Evolutionary conservation across 2,888 invertebrate species (phyloP), one percentile per base, ranked within the genome.

Genomic region (Seira sanloemensis): DNA sequence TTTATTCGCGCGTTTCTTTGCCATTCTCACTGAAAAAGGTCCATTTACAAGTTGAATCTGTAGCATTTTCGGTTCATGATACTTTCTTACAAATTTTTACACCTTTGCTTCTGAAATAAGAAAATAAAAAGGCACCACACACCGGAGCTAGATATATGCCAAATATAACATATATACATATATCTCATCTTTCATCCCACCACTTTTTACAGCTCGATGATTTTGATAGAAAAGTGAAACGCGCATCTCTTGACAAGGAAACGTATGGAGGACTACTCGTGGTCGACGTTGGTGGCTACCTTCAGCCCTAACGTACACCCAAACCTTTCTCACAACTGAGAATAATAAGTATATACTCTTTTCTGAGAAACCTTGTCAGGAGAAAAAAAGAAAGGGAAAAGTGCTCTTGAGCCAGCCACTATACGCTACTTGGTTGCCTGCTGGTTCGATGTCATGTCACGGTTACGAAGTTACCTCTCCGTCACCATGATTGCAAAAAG

Each of bases 201-300:
- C 50, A 50, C 37, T 50, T 50, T 62, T 62, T 62, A n/a, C 21
- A 2, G 62, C 23, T 62, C 21, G 62, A 62, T 62, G 62, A 23
- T 62, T 62, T 58, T 58, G 58, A 54, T 26, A 58, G 73, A 73
- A 62, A 58, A 73, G 58, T 73, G 73, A 72, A 72, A 24, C 16
- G 72, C 72, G 62, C 21, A 62, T 62, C 21, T 62, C 23, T 21
- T 62, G 62, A 62, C 62, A 62, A 62, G 62, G 62, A 21, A 62
- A 12, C 7, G 21, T 21, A 50, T 50, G 16, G n/a, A n/a, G n/a
- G 62, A 62, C 21, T 62, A 7, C 62, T 62, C 21, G 62, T 23
- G 62, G 62, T 23, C 62, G 62, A 62, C 21, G 21, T 62, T 62
- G 62, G 62, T 62, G 62, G 62, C 62, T 62, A 62, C 62, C 21